Evolutionary conservation across 2,113 vertebrate species (phyloP).

Genomic region (Mobula birostris): DNA sequence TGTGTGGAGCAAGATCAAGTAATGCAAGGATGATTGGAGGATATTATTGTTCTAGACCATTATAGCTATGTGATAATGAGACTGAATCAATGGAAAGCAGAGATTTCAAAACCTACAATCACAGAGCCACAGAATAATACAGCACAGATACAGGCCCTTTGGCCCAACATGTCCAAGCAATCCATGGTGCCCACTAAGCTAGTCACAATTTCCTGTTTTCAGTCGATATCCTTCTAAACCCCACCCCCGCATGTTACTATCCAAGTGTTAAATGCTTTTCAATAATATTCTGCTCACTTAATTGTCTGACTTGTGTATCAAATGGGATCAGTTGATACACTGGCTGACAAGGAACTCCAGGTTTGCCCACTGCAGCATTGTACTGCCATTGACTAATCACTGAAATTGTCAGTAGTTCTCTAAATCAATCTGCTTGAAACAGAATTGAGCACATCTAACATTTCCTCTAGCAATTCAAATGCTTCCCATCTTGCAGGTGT

Average conservation of each 20-base stretch:
- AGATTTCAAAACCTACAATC: background rate
- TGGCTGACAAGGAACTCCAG: background rate
- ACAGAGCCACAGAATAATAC: too few relatives aligned
- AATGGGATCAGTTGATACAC: background rate
- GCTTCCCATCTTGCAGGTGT: background rate
- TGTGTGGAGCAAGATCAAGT: background rate
- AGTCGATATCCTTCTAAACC: too few relatives aligned
- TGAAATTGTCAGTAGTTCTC: background rate
- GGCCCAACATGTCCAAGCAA: too few relatives aligned
- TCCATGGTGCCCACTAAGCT: too few relatives aligned
- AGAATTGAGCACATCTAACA: background rate
- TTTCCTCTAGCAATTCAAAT: background rate
- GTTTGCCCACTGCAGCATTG: background rate
- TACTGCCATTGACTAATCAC: background rate
- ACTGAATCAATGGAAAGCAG: background rate
- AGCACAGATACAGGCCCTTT: too few relatives aligned
- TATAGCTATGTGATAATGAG: background rate
- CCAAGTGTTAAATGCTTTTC: background rate
- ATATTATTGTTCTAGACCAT: background rate
- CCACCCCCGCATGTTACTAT: too few relatives aligned
- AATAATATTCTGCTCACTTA: background rate
- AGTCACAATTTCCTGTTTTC: too few relatives aligned
- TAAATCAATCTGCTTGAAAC: background rate
- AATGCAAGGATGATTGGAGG: background rate
- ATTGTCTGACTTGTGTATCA: background rate